Evolutionary conservation across 2,113 vertebrate genomes (phyloP).

Genomic region (Tachysurus fulvidraco): DNA sequence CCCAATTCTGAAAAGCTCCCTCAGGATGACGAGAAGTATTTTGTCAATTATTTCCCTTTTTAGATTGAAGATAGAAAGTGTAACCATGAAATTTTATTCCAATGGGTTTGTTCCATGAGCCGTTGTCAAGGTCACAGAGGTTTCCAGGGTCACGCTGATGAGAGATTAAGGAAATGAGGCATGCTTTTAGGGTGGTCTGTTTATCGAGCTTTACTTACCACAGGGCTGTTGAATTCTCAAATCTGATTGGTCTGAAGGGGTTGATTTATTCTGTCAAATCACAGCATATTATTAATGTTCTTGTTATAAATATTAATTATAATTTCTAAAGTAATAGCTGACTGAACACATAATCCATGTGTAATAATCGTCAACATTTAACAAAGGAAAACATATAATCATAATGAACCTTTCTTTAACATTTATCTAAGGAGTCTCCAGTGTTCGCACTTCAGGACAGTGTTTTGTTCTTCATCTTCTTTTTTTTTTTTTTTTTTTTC

Average conservation of each 20-base stretch:
- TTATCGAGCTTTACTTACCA: not conserved
- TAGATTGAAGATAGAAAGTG: conserved; percentile 30
- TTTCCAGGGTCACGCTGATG: conserved; percentile 20
- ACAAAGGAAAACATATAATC: not conserved
- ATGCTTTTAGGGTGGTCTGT: conserved; percentile 19
- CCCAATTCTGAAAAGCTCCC: conserved; percentile 14
- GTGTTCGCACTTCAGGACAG: not conserved
- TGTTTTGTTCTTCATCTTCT: not conserved
- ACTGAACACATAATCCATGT: not conserved
- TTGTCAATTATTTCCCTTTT: conserved; percentile 32
- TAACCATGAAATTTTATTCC: conserved; percentile 35
- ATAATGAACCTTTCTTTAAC: not conserved
- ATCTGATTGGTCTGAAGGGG: not conserved
- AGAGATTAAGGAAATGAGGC: conserved; percentile 41
- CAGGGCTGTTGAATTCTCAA: not conserved
- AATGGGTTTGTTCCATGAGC: conserved; percentile 29
- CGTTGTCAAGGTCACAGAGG: conserved; percentile 5
- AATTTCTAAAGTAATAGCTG: not conserved
- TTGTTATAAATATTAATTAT: not conserved
- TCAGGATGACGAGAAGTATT: not conserved
- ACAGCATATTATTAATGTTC: not conserved
- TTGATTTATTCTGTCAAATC: not conserved
- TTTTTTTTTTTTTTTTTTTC: not conserved
- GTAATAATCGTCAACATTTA: not conserved
- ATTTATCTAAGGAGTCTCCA: conserved; percentile 9